Evolutionary conservation across 2,113 vertebrate species (phyloP).

Genomic region (Hypanus sabinus): DNA sequence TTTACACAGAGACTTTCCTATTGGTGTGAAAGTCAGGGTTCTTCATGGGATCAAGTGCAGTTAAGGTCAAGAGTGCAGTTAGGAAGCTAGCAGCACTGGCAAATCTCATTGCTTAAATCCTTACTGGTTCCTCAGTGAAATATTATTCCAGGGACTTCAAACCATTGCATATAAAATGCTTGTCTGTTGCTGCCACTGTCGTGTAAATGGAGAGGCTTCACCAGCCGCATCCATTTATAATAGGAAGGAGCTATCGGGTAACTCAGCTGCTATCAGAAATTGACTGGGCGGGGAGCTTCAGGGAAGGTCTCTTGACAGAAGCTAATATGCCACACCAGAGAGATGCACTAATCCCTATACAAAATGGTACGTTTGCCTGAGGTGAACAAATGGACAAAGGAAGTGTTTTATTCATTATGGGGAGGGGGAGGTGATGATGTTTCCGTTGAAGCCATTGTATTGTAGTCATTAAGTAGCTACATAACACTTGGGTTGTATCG

Average conservation of each 20-base stretch:
- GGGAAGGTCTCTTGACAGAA: constrained; percentile 7
- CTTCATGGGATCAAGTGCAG: no score
- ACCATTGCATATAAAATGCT: not conserved
- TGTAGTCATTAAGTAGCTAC: constrained; percentile 16
- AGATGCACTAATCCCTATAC: not conserved
- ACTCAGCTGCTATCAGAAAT: not conserved
- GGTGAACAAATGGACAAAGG: constrained; percentile 16
- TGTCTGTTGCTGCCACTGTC: not conserved
- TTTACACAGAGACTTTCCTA: no score
- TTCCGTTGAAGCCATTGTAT: not conserved
- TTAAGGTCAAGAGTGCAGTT: no score
- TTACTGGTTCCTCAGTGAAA: no score
- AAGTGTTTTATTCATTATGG: not conserved
- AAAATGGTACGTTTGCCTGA: constrained; percentile 6
- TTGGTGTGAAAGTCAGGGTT: no score
- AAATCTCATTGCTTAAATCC: no score
- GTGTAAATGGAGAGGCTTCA: not conserved
- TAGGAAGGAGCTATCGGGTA: not conserved
- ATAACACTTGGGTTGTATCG: constrained; percentile 1
- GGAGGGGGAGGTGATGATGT: not conserved
- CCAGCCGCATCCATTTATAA: not conserved
- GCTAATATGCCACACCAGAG: not conserved
- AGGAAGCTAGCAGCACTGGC: no score
- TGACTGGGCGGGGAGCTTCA: constrained; percentile 16
- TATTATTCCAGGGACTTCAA: no score